phyloP scores from a whole-genome alignment of 2,888 invertebrate genomes.

The Prenolepis imparis region DNA sequence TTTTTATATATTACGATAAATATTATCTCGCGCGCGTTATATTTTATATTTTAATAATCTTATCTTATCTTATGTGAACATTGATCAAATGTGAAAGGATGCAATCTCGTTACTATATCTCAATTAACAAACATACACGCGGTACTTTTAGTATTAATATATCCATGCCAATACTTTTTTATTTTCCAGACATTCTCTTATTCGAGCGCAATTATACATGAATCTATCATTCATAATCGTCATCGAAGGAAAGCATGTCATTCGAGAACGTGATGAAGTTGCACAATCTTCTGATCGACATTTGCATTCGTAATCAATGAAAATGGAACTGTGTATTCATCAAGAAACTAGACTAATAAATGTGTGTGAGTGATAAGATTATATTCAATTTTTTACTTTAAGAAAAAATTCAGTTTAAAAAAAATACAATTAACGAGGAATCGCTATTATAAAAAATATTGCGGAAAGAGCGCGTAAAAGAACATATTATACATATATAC shows the following conservation, averaged over 20 bases:
- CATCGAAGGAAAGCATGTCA: conserved; percentile 26
- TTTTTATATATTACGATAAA: neutral
- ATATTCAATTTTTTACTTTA: neutral
- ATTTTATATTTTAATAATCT: conserved; percentile 14
- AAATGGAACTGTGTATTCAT: conserved; percentile 11
- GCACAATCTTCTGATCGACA: conserved; percentile 25
- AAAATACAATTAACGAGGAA: too few species aligned
- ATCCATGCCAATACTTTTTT: conserved; percentile 35
- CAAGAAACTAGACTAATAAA: neutral
- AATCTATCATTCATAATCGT: conserved; percentile 30
- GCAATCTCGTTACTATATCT: conserved; percentile 40
- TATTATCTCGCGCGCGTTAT: neutral
- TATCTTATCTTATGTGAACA: neutral
- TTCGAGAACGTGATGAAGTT: conserved; percentile 23
- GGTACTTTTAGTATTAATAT: conserved; percentile 27
- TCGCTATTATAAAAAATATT: neutral
- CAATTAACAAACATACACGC: conserved; percentile 37
- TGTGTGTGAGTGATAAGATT: neutral
- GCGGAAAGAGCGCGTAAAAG: conserved; percentile 21
- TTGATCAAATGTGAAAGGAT: conserved; percentile 24
- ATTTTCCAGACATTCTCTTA: conserved; percentile 38
- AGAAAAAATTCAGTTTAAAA: too few species aligned
- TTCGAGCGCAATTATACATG: neutral
- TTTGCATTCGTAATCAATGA: neutral
- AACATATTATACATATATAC: too few species aligned